Conservation (phyloP, 2,888 invertebrate species). For the Drosophila macrospina region DNA sequence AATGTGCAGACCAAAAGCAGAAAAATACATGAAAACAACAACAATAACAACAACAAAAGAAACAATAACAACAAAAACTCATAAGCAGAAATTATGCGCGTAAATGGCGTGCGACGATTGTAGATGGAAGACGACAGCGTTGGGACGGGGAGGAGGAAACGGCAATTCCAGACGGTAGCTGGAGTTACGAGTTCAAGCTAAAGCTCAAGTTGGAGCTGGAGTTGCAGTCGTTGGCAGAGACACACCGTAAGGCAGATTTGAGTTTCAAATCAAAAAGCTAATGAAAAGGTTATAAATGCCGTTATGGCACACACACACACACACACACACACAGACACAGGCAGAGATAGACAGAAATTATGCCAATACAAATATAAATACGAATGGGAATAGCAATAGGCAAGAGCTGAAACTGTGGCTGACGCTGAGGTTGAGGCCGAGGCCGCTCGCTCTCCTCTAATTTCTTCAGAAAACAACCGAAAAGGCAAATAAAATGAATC, state of each 20-base stretch:
- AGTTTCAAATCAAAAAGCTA: constrained; percentile 78
- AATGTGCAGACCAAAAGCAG: constrained; percentile 16
- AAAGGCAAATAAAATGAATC: constrained; percentile 14
- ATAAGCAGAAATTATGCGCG: constrained; percentile 62
- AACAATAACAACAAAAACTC: too few species aligned
- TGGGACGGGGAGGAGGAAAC: background rate
- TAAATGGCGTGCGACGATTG: constrained; percentile 54
- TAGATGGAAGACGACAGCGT: too few species aligned
- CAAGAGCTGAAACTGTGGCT: background rate
- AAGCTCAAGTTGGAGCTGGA: background rate
- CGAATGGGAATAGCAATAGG: constrained; percentile 21
- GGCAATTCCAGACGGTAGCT: constrained; percentile 17
- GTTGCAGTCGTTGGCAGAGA: constrained; percentile 27
- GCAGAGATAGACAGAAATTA: constrained; percentile 51
- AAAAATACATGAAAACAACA: constrained; percentile 1
- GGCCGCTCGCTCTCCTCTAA: constrained; percentile 37
- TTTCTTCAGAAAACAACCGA: constrained; percentile 31
- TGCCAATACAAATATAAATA: constrained; percentile 64
- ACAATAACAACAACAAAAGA: too few species aligned
- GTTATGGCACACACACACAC: constrained; percentile 52
- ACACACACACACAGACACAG: constrained; percentile 8
- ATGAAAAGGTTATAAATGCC: constrained; percentile 80
- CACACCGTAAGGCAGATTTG: constrained; percentile 61
- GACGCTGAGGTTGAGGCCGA: background rate
- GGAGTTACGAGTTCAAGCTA: constrained; percentile 19